Base-by-base conservation (phyloP, 2,113 vertebrate species). In the Notiomystis cincta region DNA sequence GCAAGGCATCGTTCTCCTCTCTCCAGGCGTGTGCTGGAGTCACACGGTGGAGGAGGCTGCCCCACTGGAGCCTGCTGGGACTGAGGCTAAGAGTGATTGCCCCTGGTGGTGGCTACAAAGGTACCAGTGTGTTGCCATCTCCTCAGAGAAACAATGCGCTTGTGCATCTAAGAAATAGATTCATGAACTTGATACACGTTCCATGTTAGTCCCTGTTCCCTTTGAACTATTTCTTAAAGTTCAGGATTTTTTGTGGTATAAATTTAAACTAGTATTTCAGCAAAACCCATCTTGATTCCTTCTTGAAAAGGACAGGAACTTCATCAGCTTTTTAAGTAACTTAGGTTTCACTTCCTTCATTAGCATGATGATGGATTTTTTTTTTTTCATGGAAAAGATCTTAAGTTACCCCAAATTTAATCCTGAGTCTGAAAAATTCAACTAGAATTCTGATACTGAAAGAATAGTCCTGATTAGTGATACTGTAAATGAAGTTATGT, bases 41-140 rank as follows among this genome's bases (percentile, higher is more conserved):
- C 14, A 11, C 10, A 10, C 0, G 0, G 7, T 50, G 40, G 33
- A 47, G 24, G 14, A n/a, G n/a, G 38, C 27, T 8, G 11, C 28
- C 7, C 25, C 53, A 2, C 8, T 13, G 64, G 35, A 64, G 22
- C 48, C 33, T 64, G 27, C 38, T 71, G 28, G 28, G 28, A 33
- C n/a, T 31, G 35, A 69, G 7, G 17, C n/a, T 40, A 6, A 65
- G 22, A 19, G 42, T 5, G n/a, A 31, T 38, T 28, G 27, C 9
- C 8, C 11, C 4, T 6, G 42, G 35, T 62, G 38, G 28, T 0
- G 61, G 11, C 67, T 42, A 4, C 40, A 30, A 17, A 66, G 31
- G 7, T 37, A 19, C 31, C 28, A 42, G 13, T 14, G 4, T 27
- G 7, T 7, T 71, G 19, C 5, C 30, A 13, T n/a, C 3, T 71